Base-by-base conservation (phyloP, 2,797 vertebrate genomes). In the Pseudomugil gertrudae region DNA sequence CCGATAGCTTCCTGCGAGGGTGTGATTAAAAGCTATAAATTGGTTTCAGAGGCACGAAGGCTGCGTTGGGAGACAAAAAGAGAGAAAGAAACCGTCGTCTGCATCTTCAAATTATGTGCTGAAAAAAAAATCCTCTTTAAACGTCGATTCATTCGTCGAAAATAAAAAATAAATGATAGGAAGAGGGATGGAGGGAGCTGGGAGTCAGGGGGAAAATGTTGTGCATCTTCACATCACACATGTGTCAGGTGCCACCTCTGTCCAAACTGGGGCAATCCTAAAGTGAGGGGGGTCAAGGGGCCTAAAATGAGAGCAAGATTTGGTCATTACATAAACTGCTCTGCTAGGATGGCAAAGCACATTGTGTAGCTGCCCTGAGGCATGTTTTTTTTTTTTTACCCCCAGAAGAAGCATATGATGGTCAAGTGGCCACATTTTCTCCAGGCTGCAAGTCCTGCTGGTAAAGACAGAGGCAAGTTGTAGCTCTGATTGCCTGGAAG, bases 1-100 rank as follows among this genome's bases (percentile, higher is more conserved):
- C 88, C 79, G 73, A 15, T 81, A 52, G 76, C 85, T 84, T 78
- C 74, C 45, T 78, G 43, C 73, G 55, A 79, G 80, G 81, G 54
- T 74, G 74, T 69, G 74, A 74, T 79, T 57, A 54, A 68, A 75
- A 64, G 53, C 73, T 63, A 59, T 66, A 71, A 65, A 82, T 72
- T 82, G 72, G 58, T 64, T 63, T 65, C 30, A 56, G 69, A 79
- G 56, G 47, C 61, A 47, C 38, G 66, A 50, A 69, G 61, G 63
- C 45, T 66, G 72, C 67, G 48, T 40, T 66, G 40, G 36, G 19
- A 45, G n/a, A 10, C 6, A 4, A 2, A 21, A 45, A 21, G 10
- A 10, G 33, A 10, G 10, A 27, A 45, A 7, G 4, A 59, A 66
- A 58, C 35, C 53, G 11, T 36, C 56, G 58, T 66, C 27, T 52